Conservation (phyloP, 2,888 invertebrate species). For the Onthophagus sagittarius region DNA sequence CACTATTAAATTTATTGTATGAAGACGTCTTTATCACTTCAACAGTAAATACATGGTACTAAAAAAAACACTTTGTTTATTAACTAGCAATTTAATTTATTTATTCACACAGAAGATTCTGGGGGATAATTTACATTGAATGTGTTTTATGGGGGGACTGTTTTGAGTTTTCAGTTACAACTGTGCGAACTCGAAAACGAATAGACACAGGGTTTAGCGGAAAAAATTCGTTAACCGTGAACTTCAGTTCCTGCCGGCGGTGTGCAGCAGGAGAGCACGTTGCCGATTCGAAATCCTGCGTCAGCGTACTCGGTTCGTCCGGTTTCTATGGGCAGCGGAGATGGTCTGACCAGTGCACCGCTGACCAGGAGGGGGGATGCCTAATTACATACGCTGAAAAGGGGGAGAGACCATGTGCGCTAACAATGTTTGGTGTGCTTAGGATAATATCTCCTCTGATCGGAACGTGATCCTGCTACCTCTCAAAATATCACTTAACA, state of each 20-base stretch:
- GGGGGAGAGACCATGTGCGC: slow-evolving; percentile 43
- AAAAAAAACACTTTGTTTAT: slow-evolving; percentile 16
- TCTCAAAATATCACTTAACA: neutral
- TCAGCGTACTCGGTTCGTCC: slow-evolving; percentile 36
- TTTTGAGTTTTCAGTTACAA: neutral
- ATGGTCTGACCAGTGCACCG: slow-evolving; percentile 47
- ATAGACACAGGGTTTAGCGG: neutral
- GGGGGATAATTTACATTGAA: neutral
- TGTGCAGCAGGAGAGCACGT: slow-evolving; percentile 9
- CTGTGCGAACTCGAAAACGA: neutral
- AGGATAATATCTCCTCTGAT: neutral
- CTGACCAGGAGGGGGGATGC: slow-evolving; percentile 48
- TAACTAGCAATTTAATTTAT: neutral
- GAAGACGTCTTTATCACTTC: neutral
- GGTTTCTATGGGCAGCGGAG: slow-evolving; percentile 48
- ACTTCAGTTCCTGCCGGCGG: slow-evolving; percentile 3
- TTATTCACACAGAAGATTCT: neutral
- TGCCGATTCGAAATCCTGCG: slow-evolving; percentile 22
- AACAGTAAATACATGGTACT: neutral
- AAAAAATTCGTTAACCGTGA: neutral
- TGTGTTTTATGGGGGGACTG: neutral
- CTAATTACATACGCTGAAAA: slow-evolving; percentile 39
- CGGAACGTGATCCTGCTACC: neutral
- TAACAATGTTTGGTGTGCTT: slow-evolving; percentile 36
- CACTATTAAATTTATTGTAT: neutral